phyloP scores from a whole-genome alignment of 1,140 invertebrate genomes.

The Pissodes strobi region DNA sequence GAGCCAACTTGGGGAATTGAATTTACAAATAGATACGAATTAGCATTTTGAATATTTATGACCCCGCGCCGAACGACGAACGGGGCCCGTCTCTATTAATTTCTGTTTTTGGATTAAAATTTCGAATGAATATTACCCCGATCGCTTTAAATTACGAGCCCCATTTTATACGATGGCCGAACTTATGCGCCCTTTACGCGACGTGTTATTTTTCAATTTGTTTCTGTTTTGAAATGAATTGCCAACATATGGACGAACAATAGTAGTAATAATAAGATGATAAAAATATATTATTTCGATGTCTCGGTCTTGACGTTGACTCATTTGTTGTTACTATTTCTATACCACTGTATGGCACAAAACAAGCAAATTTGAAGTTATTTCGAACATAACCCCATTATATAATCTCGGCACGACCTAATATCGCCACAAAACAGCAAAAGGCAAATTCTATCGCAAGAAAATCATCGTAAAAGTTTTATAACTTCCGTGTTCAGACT shows the following conservation, averaged over 20 bases:
- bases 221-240: too few relatives aligned
- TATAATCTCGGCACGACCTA: constrained; percentile 6
- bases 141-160: constrained; percentile 9
- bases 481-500: constrained; percentile 1
- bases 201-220: too few relatives aligned
- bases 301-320: too few relatives aligned
- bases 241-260: too few relatives aligned
- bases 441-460: constrained; percentile 2
- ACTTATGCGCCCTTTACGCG: too few relatives aligned
- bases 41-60: constrained; percentile 39
- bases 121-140: constrained; percentile 25
- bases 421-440: background rate
- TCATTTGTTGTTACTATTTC: too few relatives aligned
- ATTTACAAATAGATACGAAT: constrained; percentile 35
- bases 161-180: too few relatives aligned
- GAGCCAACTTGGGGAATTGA: constrained; percentile 24
- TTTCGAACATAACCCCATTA: background rate
- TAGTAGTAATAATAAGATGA: too few relatives aligned
- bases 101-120: constrained; percentile 32
- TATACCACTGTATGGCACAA: too few relatives aligned
- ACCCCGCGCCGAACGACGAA: constrained; percentile 1
- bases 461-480: constrained; percentile 9
- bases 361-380: background rate
- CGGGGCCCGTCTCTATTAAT: constrained; percentile 25
- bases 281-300: too few relatives aligned